Evolutionary conservation across 2,113 vertebrate genomes (phyloP).

Genomic region (Morphnarchus princeps): DNA sequence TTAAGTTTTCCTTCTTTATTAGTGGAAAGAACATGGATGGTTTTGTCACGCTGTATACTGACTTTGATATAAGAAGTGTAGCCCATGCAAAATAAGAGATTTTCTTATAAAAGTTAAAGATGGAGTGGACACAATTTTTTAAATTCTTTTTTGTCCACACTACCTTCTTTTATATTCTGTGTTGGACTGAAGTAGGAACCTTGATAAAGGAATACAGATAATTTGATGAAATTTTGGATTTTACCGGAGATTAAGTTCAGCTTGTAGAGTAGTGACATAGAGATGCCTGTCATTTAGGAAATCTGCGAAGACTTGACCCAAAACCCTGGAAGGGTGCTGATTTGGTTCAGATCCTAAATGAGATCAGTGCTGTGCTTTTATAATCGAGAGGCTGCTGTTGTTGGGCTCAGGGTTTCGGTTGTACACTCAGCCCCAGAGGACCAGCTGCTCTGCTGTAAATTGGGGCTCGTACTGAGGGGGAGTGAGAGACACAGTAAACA

Average conservation of each 20-base stretch:
- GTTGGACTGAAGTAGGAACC: not conserved
- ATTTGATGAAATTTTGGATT: not conserved
- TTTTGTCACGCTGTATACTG: not conserved
- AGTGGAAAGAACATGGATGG: not conserved
- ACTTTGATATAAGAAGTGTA: not conserved
- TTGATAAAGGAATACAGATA: not conserved
- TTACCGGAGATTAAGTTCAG: not conserved
- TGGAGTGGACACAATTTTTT: not conserved
- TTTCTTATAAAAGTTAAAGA: not conserved
- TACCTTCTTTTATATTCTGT: not conserved
- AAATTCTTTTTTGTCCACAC: not conserved
- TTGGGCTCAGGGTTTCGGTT: not conserved
- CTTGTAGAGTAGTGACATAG: not conserved
- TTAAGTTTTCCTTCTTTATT: not conserved
- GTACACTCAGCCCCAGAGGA: not conserved
- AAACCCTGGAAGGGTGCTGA: not conserved
- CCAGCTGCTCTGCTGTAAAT: conserved; percentile 15
- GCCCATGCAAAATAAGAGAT: not conserved
- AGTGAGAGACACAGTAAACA: conserved; percentile 29
- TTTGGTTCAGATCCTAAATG: not conserved
- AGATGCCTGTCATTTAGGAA: not conserved
- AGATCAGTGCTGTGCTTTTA: not conserved
- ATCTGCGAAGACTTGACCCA: not conserved
- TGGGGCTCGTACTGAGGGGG: not conserved
- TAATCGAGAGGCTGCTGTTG: not conserved